Evolutionary conservation across 2,113 vertebrate genomes (phyloP).

Genomic region (Aptenodytes patagonicus): DNA sequence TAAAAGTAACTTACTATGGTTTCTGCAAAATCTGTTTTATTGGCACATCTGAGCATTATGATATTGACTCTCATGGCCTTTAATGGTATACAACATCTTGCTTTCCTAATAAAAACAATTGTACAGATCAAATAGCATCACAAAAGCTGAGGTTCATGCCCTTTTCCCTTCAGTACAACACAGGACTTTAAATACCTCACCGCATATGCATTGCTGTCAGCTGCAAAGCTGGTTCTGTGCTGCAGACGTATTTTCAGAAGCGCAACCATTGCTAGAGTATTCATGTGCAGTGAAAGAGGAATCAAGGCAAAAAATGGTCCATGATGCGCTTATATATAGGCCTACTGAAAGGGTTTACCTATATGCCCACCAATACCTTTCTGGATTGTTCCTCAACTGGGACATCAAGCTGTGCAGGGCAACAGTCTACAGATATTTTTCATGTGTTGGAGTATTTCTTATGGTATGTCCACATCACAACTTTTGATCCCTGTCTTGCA

Average conservation of each 20-base stretch:
- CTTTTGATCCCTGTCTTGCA: not conserved
- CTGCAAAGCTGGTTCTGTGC: not conserved
- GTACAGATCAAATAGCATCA: not conserved
- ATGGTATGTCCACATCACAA: not conserved
- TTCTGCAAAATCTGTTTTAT: not conserved
- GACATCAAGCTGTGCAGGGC: not conserved
- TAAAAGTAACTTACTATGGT: not conserved
- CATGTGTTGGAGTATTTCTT: not conserved
- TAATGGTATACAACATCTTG: not conserved
- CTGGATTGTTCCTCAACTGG: not conserved
- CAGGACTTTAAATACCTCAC: not conserved
- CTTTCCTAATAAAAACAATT: not conserved
- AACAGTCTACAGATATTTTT: not conserved
- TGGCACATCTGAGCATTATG: not conserved
- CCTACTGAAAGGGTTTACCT: not conserved
- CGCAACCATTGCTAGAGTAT: rapidly evolving
- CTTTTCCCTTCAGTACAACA: not conserved
- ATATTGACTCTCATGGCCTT: not conserved
- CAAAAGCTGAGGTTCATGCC: not conserved
- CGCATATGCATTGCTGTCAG: not conserved
- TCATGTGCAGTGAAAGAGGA: not conserved
- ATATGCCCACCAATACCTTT: rapidly evolving
- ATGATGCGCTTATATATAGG: not conserved
- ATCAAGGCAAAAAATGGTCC: not conserved
- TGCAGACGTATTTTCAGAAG: not conserved